Percentiles rank a stretch among this genome's conserved stretches.
phyloP scores from a whole-genome alignment of 1,140 invertebrate species.

The Zaprionus kolodkinae region DNA sequence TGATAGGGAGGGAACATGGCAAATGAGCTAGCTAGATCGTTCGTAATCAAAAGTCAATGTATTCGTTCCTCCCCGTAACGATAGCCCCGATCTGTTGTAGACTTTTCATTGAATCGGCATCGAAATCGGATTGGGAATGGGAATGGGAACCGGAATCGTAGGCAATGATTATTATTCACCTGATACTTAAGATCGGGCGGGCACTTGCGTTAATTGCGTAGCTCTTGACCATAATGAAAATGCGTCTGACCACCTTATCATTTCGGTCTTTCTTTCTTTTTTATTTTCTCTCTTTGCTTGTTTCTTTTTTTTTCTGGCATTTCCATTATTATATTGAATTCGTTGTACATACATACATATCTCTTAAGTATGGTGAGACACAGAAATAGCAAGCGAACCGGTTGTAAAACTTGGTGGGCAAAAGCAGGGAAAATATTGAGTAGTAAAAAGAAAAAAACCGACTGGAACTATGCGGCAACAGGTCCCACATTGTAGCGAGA shows the following conservation, averaged over 20 bases:
- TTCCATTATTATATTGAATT: conserved; percentile 1
- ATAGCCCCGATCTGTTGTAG: background rate
- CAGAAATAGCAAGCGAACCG: conserved; percentile 70
- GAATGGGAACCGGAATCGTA: conserved; percentile 2
- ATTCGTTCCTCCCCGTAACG: conserved; percentile 1
- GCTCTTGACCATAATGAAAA: conserved; percentile 40
- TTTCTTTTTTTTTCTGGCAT: background rate
- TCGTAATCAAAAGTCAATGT: conserved; percentile 54
- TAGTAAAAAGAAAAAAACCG: conserved; percentile 12
- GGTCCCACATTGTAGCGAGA: conserved; percentile 49
- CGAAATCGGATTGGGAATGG: background rate
- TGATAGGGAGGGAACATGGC: conserved; percentile 46
- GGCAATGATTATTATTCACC: conserved; percentile 7
- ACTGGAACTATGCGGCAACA: conserved; percentile 68
- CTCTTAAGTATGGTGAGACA: conserved; percentile 39
- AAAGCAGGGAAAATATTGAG: conserved; percentile 43
- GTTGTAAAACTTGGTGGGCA: conserved; percentile 59
- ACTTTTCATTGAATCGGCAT: conserved; percentile 5
- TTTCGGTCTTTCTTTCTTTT: background rate
- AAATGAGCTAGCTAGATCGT: conserved; percentile 31
- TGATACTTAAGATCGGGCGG: background rate
- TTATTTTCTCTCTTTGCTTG: background rate
- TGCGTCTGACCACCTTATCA: conserved; percentile 15
- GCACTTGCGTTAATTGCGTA: conserved; percentile 19
- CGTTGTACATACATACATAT: conserved; percentile 14